Evolutionary conservation across 1,140 invertebrate species (phyloP).

Genomic region (Diabrotica undecimpunctata): DNA sequence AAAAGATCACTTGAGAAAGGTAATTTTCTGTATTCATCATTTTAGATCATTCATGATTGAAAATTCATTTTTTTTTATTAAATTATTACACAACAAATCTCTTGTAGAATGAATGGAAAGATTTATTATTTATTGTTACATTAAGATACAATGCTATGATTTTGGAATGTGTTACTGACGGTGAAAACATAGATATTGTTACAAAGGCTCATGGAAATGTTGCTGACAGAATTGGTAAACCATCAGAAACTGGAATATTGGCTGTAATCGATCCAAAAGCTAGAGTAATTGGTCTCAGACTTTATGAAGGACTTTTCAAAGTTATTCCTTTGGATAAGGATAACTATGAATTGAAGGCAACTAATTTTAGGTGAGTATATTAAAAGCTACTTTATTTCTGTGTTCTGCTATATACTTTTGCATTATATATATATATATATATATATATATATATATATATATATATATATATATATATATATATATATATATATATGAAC

Average conservation of each 20-base stretch:
- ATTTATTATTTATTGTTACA: conserved; percentile 92
- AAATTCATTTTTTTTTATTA: background rate
- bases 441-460: too few species aligned
- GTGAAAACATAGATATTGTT: conserved; percentile 82
- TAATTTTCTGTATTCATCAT: too few species aligned
- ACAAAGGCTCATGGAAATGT: conserved; percentile 97
- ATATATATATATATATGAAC: too few species aligned
- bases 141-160: conserved; percentile 96
- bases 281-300: conserved; percentile 86
- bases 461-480: too few species aligned
- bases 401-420: too few species aligned
- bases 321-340: conserved; percentile 92
- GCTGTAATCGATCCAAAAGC: conserved; percentile 95
- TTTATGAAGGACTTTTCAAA: conserved; percentile 97
- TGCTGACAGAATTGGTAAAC: conserved; percentile 82
- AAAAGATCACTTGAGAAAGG: too few species aligned
- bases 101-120: conserved; percentile 85
- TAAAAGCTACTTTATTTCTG: too few species aligned
- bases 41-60: too few species aligned
- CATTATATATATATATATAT: too few species aligned
- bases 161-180: conserved; percentile 81
- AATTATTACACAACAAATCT: conserved; percentile 5
- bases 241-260: conserved; percentile 90
- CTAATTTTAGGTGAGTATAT: conserved; percentile 72
- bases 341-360: conserved; percentile 89